Conservation (phyloP, 2,888 invertebrate genomes). For the Odontothrips loti region DNA sequence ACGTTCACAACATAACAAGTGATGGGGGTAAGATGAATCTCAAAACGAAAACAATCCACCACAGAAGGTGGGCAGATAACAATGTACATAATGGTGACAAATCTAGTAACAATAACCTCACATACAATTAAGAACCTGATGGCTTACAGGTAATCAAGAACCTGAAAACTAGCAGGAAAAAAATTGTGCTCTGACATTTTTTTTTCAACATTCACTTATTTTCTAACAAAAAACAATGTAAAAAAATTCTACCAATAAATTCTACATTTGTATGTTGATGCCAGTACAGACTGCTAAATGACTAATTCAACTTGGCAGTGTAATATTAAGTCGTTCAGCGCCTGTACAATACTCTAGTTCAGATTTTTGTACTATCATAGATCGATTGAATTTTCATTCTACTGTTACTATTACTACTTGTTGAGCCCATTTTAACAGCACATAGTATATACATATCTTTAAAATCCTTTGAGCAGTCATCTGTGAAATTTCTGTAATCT, state of each 20-base stretch:
- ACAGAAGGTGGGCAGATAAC: neutral
- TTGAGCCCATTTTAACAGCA: constrained; percentile 24
- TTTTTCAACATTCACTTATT: constrained; percentile 7
- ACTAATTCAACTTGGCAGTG: constrained; percentile 26
- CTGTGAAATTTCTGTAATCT: constrained; percentile 7
- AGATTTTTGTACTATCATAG: constrained; percentile 24
- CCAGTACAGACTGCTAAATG: constrained; percentile 26
- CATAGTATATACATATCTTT: constrained; percentile 9
- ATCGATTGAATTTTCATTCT: constrained; percentile 14
- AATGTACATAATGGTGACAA: constrained; percentile 16
- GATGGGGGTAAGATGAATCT: constrained; percentile 17
- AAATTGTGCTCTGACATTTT: constrained; percentile 13
- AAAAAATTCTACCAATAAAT: constrained; percentile 14
- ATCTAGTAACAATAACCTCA: constrained; percentile 8
- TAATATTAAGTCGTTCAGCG: constrained; percentile 17
- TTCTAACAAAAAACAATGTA: constrained; percentile 24
- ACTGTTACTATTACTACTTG: constrained; percentile 16
- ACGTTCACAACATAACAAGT: constrained; percentile 16
- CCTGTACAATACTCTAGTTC: constrained; percentile 25
- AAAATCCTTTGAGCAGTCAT: constrained; percentile 25
- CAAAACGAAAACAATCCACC: constrained; percentile 13
- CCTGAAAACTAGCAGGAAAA: neutral
- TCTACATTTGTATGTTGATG: constrained; percentile 19
- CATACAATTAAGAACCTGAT: constrained; percentile 9
- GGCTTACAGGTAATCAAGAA: neutral